Conservation (phyloP, 2,797 vertebrate species). For the Lophotriccus pileatus region DNA sequence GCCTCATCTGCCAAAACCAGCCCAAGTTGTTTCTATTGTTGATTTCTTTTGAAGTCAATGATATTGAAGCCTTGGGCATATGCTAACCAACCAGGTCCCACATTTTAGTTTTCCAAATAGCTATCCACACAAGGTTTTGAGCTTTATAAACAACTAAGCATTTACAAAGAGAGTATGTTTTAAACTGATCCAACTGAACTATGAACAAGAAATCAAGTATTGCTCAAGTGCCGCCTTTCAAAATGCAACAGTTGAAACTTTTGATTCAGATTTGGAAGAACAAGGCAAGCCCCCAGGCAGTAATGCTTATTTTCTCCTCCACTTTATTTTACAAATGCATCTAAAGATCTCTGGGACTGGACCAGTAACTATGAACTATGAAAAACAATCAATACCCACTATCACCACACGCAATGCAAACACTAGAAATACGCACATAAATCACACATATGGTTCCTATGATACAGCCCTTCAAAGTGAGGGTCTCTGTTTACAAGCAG, state of each 20-base stretch:
- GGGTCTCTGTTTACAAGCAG: not conserved
- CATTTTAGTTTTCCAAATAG: not conserved
- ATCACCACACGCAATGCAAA: not conserved
- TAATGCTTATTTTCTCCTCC: not conserved
- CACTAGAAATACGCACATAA: not conserved
- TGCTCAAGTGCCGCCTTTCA: not conserved
- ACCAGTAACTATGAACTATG: not conserved
- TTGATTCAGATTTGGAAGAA: not conserved
- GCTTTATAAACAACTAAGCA: not conserved
- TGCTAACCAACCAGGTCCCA: not conserved
- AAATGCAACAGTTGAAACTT: not conserved
- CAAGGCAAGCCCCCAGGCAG: not conserved
- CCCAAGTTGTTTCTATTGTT: not conserved
- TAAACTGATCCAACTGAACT: not conserved
- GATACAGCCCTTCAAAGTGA: not conserved
- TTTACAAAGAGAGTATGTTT: not conserved
- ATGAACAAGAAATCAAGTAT: not conserved
- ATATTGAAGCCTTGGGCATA: slow-evolving; percentile 25
- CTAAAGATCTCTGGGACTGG: not conserved
- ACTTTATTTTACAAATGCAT: not conserved
- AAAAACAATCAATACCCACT: not conserved
- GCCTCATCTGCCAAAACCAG: not conserved
- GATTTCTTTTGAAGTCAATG: slow-evolving; percentile 26
- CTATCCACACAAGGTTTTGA: not conserved
- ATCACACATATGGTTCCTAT: not conserved